Evolutionary conservation across 1,140 invertebrate genomes (phyloP), one percentile per base, ranked within the genome.

Genomic region (Drosophila pandora): DNA sequence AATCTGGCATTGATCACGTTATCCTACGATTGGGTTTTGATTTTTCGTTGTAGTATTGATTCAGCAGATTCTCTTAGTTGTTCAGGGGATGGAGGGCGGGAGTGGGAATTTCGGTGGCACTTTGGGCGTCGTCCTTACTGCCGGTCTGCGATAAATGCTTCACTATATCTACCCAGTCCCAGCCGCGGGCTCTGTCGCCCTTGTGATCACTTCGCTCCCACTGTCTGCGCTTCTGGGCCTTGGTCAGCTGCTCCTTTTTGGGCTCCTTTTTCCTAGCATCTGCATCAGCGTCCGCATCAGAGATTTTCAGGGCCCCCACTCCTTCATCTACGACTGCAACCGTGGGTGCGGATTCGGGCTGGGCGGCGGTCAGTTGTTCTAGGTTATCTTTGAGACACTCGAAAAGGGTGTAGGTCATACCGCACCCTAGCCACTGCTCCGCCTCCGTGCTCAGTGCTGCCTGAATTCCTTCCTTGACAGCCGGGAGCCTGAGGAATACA

Each of bases 331-430:
- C 63, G 52, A 61, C 58, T 10, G 81, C 61, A 3, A 82, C 6
- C 13, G 69, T 58, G 4, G 91, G 91, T 1, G 82, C 85, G 50
- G 92, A 90, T 9, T 95, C 94, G 22, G 95, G 95, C 87, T 97
- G 96, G 7, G 93, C 94, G 1, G 93, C 93, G 9, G 97, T 92
- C 62, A 98, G 92, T 47, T 96, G 94, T 0, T 94, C 85, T 23
- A 95, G 92, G 90, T 96, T 95, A 90, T 99, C 97, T 91, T 97
- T 98, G 13, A 97, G 93, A 91, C 95, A 97, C 92, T 99, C 97
- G 93, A 99, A 97, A 32, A 99, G 90, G 3, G 97, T 97, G 85
- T 98, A 99, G 1, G 97, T 99, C 97, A 98, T 98, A 37, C 97
- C 96, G 92, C 95, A 96, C 9, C 97, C 98, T 21, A 98, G 64